Evolutionary conservation across 2,797 vertebrate genomes (phyloP), one percentile per base, ranked within the genome.

Genomic region (Vespertilio murinus): DNA sequence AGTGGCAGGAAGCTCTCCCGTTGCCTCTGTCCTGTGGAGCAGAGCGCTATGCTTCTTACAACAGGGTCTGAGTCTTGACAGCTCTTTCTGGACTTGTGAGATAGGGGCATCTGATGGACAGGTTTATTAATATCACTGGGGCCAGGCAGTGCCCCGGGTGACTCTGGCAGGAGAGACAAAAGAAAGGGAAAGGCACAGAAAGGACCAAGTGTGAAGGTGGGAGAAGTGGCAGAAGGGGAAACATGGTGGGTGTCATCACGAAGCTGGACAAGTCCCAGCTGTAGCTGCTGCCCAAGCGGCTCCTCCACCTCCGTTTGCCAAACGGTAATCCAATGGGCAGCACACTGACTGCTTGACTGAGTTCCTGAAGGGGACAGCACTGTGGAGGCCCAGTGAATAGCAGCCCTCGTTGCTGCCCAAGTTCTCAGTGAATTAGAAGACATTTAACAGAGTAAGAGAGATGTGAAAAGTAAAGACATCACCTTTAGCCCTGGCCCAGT

Each of bases 341-440:
- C 38, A 65, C 49, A 61, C 65, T 93, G 52, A 49, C 7, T 28
- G 45, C 79, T 79, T 49, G 40, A 75, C 9, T 64, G 33, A 64
- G 54, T 70, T 80, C 67, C 65, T 20, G 85, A 87, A 84, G 64
- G 45, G 38, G 49, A 16, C 35, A 30, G 65, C n/a, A 35, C 45
- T 82, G n/a, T 47, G 67, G 67, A n/a, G 42, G 13, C 12, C 91
- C 38, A 18, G 38, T 54, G 71, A 92, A 74, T 52, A 49, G 23
- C 67, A 80, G 47, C 22, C 3, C 22, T 95, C 42, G 84, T 97
- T 81, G n/a, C 33, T 78, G 4, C 40, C 85, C 40, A 79, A 54
- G 61, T 93, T 94, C 92, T 61, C 28, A 91, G 23, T 69, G 42
- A 83, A n/a, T 84, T 40, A 75, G 67, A 95, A 74, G 20, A n/a